phyloP scores from a whole-genome alignment of 2,888 invertebrate species.

The Acrobasis repandana region DNA sequence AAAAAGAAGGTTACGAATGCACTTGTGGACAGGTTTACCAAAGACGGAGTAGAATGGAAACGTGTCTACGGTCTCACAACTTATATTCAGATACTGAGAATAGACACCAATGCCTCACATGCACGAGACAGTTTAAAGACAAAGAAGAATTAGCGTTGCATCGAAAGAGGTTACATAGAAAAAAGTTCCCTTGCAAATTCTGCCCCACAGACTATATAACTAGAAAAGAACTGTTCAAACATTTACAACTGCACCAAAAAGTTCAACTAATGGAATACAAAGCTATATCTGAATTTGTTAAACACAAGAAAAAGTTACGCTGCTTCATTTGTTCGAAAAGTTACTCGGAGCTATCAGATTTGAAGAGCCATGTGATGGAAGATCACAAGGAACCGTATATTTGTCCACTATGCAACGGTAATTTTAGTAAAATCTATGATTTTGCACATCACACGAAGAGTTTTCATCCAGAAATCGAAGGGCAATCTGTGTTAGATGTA shows the following conservation, averaged over 20 bases:
- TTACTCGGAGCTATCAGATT: constrained; percentile 59
- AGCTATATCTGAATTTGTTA: constrained; percentile 69
- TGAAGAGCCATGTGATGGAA: constrained; percentile 71
- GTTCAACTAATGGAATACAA: constrained; percentile 76
- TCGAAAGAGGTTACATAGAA: constrained; percentile 63
- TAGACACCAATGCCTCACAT: constrained; percentile 57
- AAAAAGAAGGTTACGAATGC: constrained; percentile 65
- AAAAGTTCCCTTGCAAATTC: constrained; percentile 72
- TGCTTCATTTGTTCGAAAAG: constrained; percentile 70
- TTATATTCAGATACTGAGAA: constrained; percentile 45
- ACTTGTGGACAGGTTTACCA: constrained; percentile 66
- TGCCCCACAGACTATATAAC: constrained; percentile 76
- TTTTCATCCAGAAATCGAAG: constrained; percentile 65
- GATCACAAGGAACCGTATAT: constrained; percentile 68
- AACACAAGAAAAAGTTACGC: constrained; percentile 65
- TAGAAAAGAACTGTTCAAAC: constrained; percentile 69
- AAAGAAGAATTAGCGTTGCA: constrained; percentile 63
- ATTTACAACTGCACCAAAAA: constrained; percentile 70
- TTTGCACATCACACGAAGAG: constrained; percentile 69
- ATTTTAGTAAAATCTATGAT: constrained; percentile 65
- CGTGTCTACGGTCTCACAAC: constrained; percentile 67
- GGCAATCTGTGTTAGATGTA: constrained; percentile 67
- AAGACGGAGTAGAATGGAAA: constrained; percentile 67
- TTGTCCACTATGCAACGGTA: constrained; percentile 63
- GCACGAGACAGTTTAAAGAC: constrained; percentile 60